Base-by-base conservation (phyloP, 2,888 invertebrate species). In the Macropis europaea region DNA sequence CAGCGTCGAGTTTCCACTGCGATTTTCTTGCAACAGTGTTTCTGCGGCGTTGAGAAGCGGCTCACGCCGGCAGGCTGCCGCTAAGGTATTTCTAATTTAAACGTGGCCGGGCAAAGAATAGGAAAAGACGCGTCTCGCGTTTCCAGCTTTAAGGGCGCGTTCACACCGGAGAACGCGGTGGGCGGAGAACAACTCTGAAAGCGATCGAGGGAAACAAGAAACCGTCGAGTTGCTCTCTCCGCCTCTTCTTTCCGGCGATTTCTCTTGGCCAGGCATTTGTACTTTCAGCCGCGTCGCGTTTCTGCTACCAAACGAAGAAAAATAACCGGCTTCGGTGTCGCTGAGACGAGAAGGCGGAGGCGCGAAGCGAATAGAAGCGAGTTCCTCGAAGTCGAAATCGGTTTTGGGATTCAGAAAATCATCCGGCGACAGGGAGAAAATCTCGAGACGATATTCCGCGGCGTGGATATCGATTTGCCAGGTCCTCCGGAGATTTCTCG, bases 1-100 rank as follows among this genome's bases (percentile, higher is more conserved):
- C 69, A 40, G 38, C 26, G 15, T 13, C 32, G 26, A 34, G 50
- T 50, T 19, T 38, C 63, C 54, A 13, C 30, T 19, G 30, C 52
- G 56, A 59, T 59, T 59, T 42, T 62, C 72, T 59, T 32, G 73
- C 66, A 60, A 61, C 56, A 45, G 32, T 36, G 68, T 68, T 66
- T 43, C 74, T 36, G 45, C 59, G 32, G 50, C 17, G 26, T 43
- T 38, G 30, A 28, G 45, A 26, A 42, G 32, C 47, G 47, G 53
- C 30, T 32, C 57, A 22, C 36, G 32, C 45, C 36, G 19, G 30
- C 54, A 36, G 42, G 50, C 62, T 57, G 68, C 61, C 62, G 71
- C 68, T 52, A 48, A 71, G 76, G 79, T 66, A 79, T 74, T 76
- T 79, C 76, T 79, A 79, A 79, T 79, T 79, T 77, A 76, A 67